A percentile compares a stretch with the other conserved stretches of the same genome.
Conservation (phyloP, 2,888 invertebrate species). For the Branchellion lobata region DNA sequence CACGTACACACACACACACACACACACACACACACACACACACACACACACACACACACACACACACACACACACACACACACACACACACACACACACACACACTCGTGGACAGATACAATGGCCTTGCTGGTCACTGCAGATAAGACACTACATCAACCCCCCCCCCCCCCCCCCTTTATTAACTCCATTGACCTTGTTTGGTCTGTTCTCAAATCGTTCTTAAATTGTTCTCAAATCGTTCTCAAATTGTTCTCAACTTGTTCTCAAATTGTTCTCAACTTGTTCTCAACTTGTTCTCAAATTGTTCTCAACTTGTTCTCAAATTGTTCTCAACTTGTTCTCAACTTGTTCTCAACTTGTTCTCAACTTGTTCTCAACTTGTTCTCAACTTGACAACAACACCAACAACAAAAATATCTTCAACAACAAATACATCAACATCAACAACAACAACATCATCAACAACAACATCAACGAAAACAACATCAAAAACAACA, state of each 20-base stretch:
- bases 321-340: not conserved
- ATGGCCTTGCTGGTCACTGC: not conserved
- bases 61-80: conserved; percentile 18
- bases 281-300: too few species aligned
- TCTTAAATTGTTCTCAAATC: too few species aligned
- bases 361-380: not conserved
- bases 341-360: not conserved
- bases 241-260: too few species aligned
- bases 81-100: conserved; percentile 10
- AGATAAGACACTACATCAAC: not conserved
- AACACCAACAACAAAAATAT: not conserved
- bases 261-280: too few species aligned
- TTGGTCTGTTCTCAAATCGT: too few species aligned
- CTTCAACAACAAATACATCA: not conserved
- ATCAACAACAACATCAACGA: too few species aligned
- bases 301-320: not conserved
- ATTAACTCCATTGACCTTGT: too few species aligned
- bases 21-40: conserved; percentile 2
- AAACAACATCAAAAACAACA: too few species aligned
- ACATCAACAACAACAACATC: not conserved
- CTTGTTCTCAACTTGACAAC: not conserved
- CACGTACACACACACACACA: conserved; percentile 26
- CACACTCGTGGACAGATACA: not conserved
- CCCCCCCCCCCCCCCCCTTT: not conserved
- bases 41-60: not conserved